Conservation (phyloP, 2,113 vertebrate species). For the Oncorhynchus kisutch region DNA sequence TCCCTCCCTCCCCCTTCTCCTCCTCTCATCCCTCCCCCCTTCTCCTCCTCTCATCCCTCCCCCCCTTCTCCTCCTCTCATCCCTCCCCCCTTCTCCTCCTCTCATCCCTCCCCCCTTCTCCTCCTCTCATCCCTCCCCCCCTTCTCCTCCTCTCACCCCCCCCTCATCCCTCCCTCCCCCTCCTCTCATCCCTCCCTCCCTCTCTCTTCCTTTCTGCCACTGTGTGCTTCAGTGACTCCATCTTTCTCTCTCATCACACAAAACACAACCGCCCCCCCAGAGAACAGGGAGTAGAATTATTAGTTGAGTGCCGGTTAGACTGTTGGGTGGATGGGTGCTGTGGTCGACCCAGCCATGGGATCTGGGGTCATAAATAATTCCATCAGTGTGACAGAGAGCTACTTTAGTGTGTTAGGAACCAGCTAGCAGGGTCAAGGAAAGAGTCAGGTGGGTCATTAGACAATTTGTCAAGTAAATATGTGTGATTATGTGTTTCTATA, state of each 20-base stretch:
- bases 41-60: too few relatives aligned
- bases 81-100: too few relatives aligned
- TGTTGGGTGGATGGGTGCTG: not conserved
- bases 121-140: not conserved
- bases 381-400: slow-evolving; percentile 51
- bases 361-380: slow-evolving; percentile 69
- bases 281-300: not conserved
- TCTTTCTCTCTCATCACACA: slow-evolving; percentile 61
- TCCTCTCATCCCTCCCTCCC: too few relatives aligned
- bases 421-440: slow-evolving; percentile 63
- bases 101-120: too few relatives aligned
- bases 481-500: slow-evolving; percentile 29
- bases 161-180: too few relatives aligned
- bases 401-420: slow-evolving; percentile 57
- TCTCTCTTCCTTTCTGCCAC: not conserved
- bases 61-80: too few relatives aligned
- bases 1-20: too few relatives aligned
- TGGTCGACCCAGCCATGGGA: slow-evolving; percentile 52
- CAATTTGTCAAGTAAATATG: slow-evolving; percentile 67
- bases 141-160: too few relatives aligned
- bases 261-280: slow-evolving; percentile 34
- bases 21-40: too few relatives aligned
- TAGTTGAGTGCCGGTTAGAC: slow-evolving; percentile 13
- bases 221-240: slow-evolving; percentile 78
- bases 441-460: slow-evolving; percentile 66